These are phyloP conservation scores for Vimba vimba DNA, from an alignment of 2,113 vertebrate genomes.

Conservation along the genomic window DNA sequence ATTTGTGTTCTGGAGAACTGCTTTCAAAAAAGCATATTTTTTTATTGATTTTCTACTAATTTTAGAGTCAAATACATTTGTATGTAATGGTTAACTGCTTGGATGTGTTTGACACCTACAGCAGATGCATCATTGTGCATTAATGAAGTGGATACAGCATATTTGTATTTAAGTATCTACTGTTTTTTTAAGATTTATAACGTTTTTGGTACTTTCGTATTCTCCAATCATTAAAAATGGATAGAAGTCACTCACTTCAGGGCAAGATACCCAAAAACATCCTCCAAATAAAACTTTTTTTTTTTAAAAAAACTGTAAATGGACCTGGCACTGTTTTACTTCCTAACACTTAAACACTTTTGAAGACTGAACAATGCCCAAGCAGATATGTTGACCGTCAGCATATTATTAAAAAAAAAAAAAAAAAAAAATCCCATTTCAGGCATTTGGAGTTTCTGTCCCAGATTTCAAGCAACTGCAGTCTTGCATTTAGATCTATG, in stretches of 20 bases:
- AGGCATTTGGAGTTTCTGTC: neutral
- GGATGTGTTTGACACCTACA: neutral
- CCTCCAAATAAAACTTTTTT: neutral
- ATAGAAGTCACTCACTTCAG: neutral
- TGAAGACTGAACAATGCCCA: no score
- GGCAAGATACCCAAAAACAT: neutral
- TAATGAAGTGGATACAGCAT: neutral
- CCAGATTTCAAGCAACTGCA: neutral
- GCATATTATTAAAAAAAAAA: no score
- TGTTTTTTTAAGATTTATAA: no score
- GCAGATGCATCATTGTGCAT: neutral
- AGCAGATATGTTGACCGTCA: no score
- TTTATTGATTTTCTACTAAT: neutral
- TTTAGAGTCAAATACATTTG: neutral
- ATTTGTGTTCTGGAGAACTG: neutral
- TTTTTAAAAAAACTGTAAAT: no score
- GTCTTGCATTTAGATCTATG: neutral
- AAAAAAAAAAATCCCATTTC: neutral
- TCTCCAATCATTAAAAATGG: neutral
- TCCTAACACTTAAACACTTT: no score
- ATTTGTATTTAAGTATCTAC: neutral
- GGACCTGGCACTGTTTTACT: no score
- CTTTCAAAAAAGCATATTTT: neutral
- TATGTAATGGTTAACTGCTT: neutral
- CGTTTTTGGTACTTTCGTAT: neutral